phyloP scores from a whole-genome alignment of 2,797 vertebrate genomes.

The Siniperca undulata region DNA sequence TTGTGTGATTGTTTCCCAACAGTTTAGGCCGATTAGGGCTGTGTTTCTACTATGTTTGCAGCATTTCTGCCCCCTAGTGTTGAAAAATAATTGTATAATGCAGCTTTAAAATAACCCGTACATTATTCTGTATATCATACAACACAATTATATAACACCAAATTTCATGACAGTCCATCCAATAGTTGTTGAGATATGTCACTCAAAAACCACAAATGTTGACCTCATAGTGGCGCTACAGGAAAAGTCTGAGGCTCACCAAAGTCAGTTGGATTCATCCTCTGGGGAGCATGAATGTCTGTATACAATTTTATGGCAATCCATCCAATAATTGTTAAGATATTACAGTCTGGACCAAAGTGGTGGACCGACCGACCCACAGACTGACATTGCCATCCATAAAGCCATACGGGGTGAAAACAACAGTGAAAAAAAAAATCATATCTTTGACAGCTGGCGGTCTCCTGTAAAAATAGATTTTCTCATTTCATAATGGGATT shows the following conservation, averaged over 20 bases:
- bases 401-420: background rate
- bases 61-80: too few species aligned
- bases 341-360: background rate
- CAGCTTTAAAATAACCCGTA: background rate
- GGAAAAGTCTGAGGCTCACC: too few species aligned
- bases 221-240: too few species aligned
- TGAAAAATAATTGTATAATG: background rate
- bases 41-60: background rate
- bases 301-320: background rate
- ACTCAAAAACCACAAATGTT: too few species aligned
- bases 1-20: background rate
- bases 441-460: background rate
- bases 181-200: too few species aligned
- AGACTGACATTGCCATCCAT: background rate
- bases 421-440: background rate
- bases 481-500: slow-evolving; percentile 8
- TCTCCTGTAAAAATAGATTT: slow-evolving; percentile 5
- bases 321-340: background rate
- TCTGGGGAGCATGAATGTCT: slow-evolving; percentile 8
- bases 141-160: background rate
- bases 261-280: too few species aligned
- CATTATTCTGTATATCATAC: background rate
- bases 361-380: background rate
- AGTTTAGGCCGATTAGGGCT: background rate
- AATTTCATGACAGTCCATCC: too few species aligned